Evolutionary conservation across 2,888 invertebrate genomes (phyloP), one percentile per base, ranked within the genome.

Genomic region (Formica aserva): DNA sequence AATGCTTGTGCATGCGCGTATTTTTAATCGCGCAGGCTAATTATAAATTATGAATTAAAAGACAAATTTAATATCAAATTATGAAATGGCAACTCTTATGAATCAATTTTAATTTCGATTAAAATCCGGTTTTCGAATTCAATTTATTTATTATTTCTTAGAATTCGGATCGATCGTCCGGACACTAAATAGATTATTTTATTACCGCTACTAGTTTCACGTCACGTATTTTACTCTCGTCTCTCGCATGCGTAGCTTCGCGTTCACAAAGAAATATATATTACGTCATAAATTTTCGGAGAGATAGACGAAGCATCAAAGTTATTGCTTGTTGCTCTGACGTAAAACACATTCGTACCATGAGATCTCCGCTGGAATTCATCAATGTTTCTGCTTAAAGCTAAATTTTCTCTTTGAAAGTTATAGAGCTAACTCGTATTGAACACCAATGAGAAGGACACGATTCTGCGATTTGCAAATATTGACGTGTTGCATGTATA

Each of bases 281-380:
- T 13, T 26, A 67, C 26, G 67, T 45, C 67, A 48, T 65, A 65
- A 65, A 65, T 65, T 6, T 60, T 32, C 63, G 63, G 63, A 18
- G 41, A 41, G 26, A 15, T 22, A 45, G 9, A 2, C 45, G 45
- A 48, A 48, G 29, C 67, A 29, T 67, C 29, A 48, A 29, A 48
- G 29, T 67, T 26, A 48, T 29, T 38, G 48, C 67, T 29, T 29
- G 67, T 29, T 67, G 48, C 26, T 26, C 45, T 15, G 45, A 67
- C 45, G 9, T 67, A 45, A 45, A 67, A 45, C 26, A 18, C 18
- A 67, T 8, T 66, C 45, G 65, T 38, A 65, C 13, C 15, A 15
- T 65, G 11, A 29, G 1, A 29, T 18, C 29, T 6, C 18, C 29
- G 48, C 29, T 26, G 18, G 26, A 45, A 48, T 48, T 67, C 67